phyloP scores from a whole-genome alignment of 2,888 invertebrate species.

The Dicranocentrus wangi region DNA sequence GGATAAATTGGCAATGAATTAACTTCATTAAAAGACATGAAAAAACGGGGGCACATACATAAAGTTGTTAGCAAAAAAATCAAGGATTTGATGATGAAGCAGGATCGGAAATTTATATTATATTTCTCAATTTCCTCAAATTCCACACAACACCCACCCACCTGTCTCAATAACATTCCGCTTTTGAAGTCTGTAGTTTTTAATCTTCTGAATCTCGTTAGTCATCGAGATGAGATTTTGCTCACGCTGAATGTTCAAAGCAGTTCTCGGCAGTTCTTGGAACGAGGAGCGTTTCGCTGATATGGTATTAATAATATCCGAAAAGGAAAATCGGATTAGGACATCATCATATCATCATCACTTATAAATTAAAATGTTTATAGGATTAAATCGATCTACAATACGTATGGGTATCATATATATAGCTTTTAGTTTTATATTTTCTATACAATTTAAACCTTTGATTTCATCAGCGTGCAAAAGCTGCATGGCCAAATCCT shows the following conservation, averaged over 20 bases:
- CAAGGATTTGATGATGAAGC: neutral
- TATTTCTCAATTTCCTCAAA: neutral
- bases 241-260: constrained; percentile 58
- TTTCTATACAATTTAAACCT: constrained; percentile 41
- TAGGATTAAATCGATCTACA: too few species aligned
- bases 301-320: neutral
- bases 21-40: constrained; percentile 13
- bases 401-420: too few species aligned
- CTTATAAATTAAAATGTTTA: too few species aligned
- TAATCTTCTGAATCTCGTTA: constrained; percentile 64
- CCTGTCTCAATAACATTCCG: constrained; percentile 56
- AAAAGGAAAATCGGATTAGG: too few species aligned
- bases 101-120: neutral
- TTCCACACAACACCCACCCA: constrained; percentile 6
- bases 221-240: constrained; percentile 59
- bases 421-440: too few species aligned
- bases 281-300: constrained; percentile 64
- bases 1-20: neutral
- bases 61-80: neutral
- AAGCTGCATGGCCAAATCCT: constrained; percentile 65
- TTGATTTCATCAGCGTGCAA: constrained; percentile 62
- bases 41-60: constrained; percentile 13
- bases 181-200: constrained; percentile 62
- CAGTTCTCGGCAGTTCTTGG: constrained; percentile 64
- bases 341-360: too few species aligned